Evolutionary conservation across 2,113 vertebrate genomes (phyloP).

Genomic region (Nettapus auritus): DNA sequence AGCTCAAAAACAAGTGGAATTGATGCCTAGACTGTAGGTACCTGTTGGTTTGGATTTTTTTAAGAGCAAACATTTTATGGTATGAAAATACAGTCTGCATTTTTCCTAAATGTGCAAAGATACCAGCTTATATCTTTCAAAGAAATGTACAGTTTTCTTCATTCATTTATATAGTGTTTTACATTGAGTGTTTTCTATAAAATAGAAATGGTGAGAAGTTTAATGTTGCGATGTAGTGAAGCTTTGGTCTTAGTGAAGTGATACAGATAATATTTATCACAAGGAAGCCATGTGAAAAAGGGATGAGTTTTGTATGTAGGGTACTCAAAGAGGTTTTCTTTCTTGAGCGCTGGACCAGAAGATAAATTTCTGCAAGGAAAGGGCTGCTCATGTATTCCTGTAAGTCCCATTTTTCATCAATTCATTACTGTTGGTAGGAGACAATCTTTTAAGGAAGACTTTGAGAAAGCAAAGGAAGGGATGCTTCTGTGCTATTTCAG

Average conservation of each 20-base stretch:
- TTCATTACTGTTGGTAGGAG: neutral
- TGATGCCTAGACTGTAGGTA: slow-evolving; percentile 7
- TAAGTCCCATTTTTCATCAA: neutral
- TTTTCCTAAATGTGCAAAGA: slow-evolving; percentile 21
- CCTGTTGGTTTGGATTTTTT: slow-evolving; percentile 5
- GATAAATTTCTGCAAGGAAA: neutral
- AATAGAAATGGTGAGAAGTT: neutral
- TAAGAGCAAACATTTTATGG: slow-evolving; percentile 37
- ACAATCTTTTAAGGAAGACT: neutral
- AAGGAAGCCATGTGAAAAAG: neutral
- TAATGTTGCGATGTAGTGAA: neutral
- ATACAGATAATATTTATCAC: neutral
- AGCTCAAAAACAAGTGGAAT: neutral
- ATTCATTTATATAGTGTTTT: neutral
- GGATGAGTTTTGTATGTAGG: neutral
- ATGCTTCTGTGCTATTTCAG: neutral
- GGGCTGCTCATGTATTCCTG: neutral
- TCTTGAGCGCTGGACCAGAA: neutral
- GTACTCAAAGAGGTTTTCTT: neutral
- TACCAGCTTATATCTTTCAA: slow-evolving; percentile 42
- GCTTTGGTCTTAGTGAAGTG: neutral
- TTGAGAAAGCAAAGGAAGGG: neutral
- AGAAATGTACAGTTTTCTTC: neutral
- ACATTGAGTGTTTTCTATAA: neutral
- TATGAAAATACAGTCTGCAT: neutral